A percentile compares a stretch with the other conserved stretches of the same genome.
These are phyloP conservation scores for Acipenser oxyrinchus DNA, from an alignment of 2,797 vertebrate species.

Conservation along the genomic window DNA sequence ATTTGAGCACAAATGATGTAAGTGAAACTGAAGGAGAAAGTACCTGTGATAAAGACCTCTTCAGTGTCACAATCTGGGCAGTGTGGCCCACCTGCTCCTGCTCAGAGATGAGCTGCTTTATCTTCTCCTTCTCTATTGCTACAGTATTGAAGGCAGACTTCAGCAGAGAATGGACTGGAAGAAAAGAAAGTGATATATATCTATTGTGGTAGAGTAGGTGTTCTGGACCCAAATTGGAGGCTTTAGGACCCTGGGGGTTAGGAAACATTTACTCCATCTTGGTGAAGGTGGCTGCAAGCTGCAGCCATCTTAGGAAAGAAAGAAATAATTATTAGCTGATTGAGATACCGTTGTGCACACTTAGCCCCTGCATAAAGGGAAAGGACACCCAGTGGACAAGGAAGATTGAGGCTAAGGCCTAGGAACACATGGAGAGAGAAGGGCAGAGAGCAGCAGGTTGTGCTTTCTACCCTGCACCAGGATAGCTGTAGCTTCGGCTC, in stretches of 20 bases:
- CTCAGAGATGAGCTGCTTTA: constrained; percentile 88
- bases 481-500: no score
- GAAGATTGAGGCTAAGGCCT: no score
- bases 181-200: not conserved
- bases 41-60: constrained; percentile 96
- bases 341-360: no score
- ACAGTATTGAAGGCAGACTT: constrained; percentile 98
- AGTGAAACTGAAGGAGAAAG: constrained; percentile 17
- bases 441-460: no score
- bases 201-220: not conserved
- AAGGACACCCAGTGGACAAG: no score
- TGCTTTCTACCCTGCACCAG: no score
- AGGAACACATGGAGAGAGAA: no score
- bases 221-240: not conserved
- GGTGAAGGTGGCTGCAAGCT: no score
- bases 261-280: no score
- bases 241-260: not conserved
- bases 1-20: not conserved
- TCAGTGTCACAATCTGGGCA: constrained; percentile 79
- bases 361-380: no score
- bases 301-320: no score
- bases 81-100: constrained; percentile 82
- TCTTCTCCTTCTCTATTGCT: constrained; percentile 97
- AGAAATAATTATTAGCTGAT: no score
- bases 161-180: constrained; percentile 86